phyloP scores from a whole-genome alignment of 2,888 invertebrate species.

The Tolmerus cingulatus region DNA sequence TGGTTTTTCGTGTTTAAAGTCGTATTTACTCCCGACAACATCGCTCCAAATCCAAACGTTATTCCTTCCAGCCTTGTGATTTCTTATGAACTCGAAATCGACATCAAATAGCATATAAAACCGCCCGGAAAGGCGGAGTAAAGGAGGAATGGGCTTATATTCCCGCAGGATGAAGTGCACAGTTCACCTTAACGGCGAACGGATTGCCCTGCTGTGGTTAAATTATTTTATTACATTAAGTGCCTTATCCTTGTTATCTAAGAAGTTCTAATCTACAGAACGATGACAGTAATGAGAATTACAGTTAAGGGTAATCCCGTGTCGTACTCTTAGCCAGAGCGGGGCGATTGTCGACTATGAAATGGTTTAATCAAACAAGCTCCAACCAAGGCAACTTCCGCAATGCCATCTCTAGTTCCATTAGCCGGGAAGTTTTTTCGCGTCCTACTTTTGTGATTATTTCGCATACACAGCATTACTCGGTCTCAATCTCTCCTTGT shows the following conservation, averaged over 20 bases:
- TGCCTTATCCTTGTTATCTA: not conserved
- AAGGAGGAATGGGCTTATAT: not conserved
- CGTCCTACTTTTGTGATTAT: not conserved
- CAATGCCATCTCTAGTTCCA: not conserved
- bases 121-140: not conserved
- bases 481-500: not conserved
- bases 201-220: not conserved
- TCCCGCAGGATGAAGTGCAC: not conserved
- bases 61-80: not conserved
- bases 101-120: not conserved
- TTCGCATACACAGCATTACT: not conserved
- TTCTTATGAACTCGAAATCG: not conserved
- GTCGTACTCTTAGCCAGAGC: not conserved
- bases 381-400: not conserved
- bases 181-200: not conserved
- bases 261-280: not conserved
- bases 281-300: not conserved
- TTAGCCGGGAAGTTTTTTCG: not conserved
- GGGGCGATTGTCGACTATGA: not conserved
- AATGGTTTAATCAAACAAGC: slow-evolving; percentile 18
- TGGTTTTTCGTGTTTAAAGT: not conserved
- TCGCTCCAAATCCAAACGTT: not conserved
- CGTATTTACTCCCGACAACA: not conserved
- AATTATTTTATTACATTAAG: slow-evolving; percentile 18
- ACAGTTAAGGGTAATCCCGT: not conserved